Evolutionary conservation across 2,888 invertebrate species (phyloP), one percentile per base, ranked within the genome.

Genomic region (Cabera pusaria): DNA sequence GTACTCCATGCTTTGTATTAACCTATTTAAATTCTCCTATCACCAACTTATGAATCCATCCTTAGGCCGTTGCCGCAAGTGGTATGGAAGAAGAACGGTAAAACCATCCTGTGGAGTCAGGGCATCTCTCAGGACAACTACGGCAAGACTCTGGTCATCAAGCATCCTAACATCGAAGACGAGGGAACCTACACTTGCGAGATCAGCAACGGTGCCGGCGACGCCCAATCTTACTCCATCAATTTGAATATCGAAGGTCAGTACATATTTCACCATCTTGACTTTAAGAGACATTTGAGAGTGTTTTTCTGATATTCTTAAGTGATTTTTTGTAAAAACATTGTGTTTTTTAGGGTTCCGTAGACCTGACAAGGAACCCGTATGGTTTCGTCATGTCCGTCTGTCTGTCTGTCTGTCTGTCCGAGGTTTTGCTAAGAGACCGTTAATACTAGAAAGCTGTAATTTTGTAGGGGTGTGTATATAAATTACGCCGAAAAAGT

Each of bases 151-250:
- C 87, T 99, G 53, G 90, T 96, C 7, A 96, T 98, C 59, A 94
- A 94, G 65, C 93, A 95, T 58, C 96, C 96, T 0, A 93, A 93
- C 39, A 95, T 95, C 64, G 95, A 96, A 32, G 98, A 99, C 78
- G 93, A 94, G 67, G 99, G 98, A 43, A 90, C 91, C 3, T 99
- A 99, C 76, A 96, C 97, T 3, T 99, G 99, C 78, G 96, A 97
- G 63, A 95, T 95, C 25, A 96, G 95, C 62, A 98, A 98, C 74
- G 97, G 97, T 21, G 96, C 97, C 2, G 97, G 96, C 23, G 91
- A 92, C 19, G 95, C 96, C 0, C 92, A 94, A 70, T 94, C 96
- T 0, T 95, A 98, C 78, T 95, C 97, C 5, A 96, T 98, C 54
- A 91, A 93, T 56, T 90, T 98, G 10, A 89, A 92, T 62, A 94